Evolutionary conservation across 2,888 invertebrate species (phyloP), one percentile per base, ranked within the genome.

Genomic region (Drosophila kanekoi): DNA sequence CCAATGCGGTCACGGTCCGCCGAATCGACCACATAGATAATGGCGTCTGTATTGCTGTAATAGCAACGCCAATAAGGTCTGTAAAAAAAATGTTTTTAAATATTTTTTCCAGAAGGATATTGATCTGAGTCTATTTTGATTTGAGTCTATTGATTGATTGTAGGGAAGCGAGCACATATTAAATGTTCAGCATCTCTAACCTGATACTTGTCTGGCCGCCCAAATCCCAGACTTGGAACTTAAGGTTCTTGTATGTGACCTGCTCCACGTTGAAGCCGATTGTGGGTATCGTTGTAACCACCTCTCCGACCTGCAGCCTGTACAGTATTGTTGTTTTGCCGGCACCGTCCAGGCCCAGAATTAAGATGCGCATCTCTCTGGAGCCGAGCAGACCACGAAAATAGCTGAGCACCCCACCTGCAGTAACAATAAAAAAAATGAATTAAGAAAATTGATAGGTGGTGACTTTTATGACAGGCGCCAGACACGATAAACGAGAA

Each of bases 1-100:
- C 98, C 98, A 94, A 99, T 98, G 93, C 99, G 94, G 93, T 99
- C 99, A 93, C 97, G 96, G 93, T 99, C 99, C 60, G 98, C 99
- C 49, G 99, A 99, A 93, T 99, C 99, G 53, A 99, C 99, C 58
- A 99, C 99, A 93, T 99, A 99, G 90, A 99, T 99, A 89, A 99
- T 99, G 91, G 99, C 99, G 94, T 99, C 99, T 91, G 99, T 99
- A 93, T 99, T 99, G 82, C 99, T 98, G 93, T 98, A 99, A 93
- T 99, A 99, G 94, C 99, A 99, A 93, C 99, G 95, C 99, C 99
- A 99, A 92, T 99, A 99, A 0, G 99, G 99, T 93, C 99, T 98
- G 58, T 1, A 74, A 52, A 11, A 9, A 38, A 54, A 20, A 28
- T 41, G 32, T 49, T 38, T 44, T n/a, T 32, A 9, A 14, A 41